A percentile compares a stretch with the other conserved stretches of the same genome.
Conservation (phyloP, 2,797 vertebrate species). For the Psittacula derbiana region DNA sequence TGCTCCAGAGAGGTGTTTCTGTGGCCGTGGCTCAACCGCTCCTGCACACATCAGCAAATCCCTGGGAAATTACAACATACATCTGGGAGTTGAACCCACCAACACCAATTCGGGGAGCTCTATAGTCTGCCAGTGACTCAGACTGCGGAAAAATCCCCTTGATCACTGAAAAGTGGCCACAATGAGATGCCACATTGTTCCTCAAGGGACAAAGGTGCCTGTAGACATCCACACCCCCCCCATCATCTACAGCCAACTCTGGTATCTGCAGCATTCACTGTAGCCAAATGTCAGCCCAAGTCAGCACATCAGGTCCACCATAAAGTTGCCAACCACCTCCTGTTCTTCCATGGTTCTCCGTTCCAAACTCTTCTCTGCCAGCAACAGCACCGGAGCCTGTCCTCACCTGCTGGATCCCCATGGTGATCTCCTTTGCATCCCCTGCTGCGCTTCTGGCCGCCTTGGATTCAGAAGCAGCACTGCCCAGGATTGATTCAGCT, state of each 20-base stretch:
- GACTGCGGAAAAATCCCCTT: not conserved
- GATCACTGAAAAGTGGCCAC: not conserved
- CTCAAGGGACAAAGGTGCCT: not conserved
- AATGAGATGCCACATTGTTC: not conserved
- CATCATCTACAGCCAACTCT: not conserved
- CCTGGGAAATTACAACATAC: not conserved
- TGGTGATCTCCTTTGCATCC: constrained; percentile 64
- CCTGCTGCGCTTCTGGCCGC: constrained; percentile 21
- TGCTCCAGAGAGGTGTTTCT: not conserved
- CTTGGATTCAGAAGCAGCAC: constrained; percentile 52
- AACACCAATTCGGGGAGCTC: not conserved
- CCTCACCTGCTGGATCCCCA: constrained; percentile 72
- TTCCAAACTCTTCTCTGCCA: not conserved
- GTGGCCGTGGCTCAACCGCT: not conserved
- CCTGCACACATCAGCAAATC: not conserved
- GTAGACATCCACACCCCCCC: not conserved
- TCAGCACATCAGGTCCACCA: not conserved
- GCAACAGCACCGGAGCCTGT: not conserved
- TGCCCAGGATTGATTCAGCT: constrained; percentile 72
- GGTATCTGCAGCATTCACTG: not conserved
- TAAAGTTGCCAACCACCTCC: not conserved
- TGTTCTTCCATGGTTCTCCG: not conserved
- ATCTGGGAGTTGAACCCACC: not conserved
- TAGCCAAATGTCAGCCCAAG: not conserved
- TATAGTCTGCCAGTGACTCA: not conserved